Base-by-base conservation (phyloP, 2,113 vertebrate genomes). In the Tiliqua scincoides region DNA sequence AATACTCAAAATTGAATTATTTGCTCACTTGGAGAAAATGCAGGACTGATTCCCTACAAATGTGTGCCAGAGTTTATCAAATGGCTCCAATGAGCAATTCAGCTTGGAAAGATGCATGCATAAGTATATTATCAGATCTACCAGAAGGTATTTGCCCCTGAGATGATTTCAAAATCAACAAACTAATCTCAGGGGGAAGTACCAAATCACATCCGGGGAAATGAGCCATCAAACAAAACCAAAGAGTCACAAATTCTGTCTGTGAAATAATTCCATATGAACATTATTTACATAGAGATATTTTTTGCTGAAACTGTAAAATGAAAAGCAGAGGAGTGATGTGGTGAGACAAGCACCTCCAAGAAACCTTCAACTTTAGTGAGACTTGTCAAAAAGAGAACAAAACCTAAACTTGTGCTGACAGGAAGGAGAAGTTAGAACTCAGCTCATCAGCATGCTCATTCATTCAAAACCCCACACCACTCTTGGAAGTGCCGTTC, bases 341-440 rank as follows among this genome's bases (percentile, higher is more conserved):
- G 20, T 48, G 43, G 1, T 78, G 12, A 79, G 70, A 82, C 3
- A 85, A 84, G 11, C 1, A 10, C 68, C 68, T 74, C 62, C 7
- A 14, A 63, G 70, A 73, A 89, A 15, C 0, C 83, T 94, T 87
- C 88, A 61, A 87, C 32, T 81, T 84, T 21, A 35, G 68, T 52
- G 79, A 81, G 54, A 59, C n/a, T 91, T 86, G 87, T 18, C 78
- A 48, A 89, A 89, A 73, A 67, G 89, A 87, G 63, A 79, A 54
- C 85, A 62, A 81, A 85, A 91, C 7, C 81, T 82, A 88, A 78
- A 25, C 78, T 61, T 5, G 82, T 75, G 75, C 82, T 76, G 84
- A 76, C 30, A 79, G 70, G 37, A 10, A 59, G 0, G 20, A 18
- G 1, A 40, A 43, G 35, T 40, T 40, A 21, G 25, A 72, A 43